These are phyloP conservation scores for Panopea generosa DNA, from an alignment of 2,888 invertebrate genomes.

Conservation along the genomic window DNA sequence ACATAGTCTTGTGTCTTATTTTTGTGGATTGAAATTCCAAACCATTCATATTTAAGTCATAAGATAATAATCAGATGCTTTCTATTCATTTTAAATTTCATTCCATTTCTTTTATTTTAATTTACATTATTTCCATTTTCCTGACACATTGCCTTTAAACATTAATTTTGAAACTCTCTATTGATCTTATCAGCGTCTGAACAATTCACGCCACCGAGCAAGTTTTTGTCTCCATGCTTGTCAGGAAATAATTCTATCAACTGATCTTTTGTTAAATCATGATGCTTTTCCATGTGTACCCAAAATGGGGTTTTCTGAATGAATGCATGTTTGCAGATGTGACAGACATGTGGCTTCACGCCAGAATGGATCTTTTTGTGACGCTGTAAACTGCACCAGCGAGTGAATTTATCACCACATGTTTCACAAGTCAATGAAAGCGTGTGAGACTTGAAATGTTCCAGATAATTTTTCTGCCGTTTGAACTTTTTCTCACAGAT, in stretches of 20 bases:
- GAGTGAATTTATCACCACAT: background rate
- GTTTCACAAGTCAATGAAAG: background rate
- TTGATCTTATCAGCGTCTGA: no score
- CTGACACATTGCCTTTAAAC: no score
- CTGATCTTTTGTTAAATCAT: conserved; percentile 15
- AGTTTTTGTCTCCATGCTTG: conserved; percentile 13
- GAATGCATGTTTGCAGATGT: background rate
- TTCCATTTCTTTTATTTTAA: no score
- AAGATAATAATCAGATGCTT: no score
- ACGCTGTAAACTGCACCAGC: background rate
- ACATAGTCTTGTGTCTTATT: no score
- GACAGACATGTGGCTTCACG: background rate
- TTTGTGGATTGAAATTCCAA: no score
- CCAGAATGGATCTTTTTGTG: background rate
- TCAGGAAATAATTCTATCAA: conserved; percentile 32
- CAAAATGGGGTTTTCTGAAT: conserved; percentile 7
- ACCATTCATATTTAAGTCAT: no score
- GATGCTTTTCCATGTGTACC: conserved; percentile 6
- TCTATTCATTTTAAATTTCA: no score
- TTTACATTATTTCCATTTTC: no score
- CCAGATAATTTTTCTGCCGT: background rate
- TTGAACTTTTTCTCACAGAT: conserved; percentile 4
- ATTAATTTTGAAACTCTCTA: no score
- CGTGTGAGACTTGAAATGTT: conserved; percentile 2
- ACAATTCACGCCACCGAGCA: no score